Conservation (phyloP, 2,797 vertebrate genomes). For the Chanos chanos region DNA sequence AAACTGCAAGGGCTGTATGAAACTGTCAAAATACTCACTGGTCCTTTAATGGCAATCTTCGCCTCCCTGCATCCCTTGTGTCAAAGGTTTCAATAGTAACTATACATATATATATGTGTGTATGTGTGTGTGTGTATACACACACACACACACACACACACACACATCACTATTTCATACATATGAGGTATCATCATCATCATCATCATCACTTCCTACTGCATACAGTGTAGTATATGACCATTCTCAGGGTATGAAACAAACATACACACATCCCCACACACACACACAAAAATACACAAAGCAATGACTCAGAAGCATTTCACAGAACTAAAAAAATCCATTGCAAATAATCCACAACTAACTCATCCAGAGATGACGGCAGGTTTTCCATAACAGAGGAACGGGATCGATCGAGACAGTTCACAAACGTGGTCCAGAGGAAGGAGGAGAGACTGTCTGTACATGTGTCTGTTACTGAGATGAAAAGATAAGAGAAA, state of each 20-base stretch:
- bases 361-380: constrained; percentile 32
- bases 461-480: too few relatives aligned
- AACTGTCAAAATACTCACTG: too few relatives aligned
- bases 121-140: too few relatives aligned
- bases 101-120: too few relatives aligned
- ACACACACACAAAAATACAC: too few relatives aligned
- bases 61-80: too few relatives aligned
- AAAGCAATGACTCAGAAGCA: not conserved
- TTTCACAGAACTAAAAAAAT: not conserved
- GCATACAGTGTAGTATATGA: constrained; percentile 57
- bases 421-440: not conserved
- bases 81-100: too few relatives aligned
- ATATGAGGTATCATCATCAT: constrained; percentile 57
- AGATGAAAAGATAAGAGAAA: too few relatives aligned
- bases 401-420: not conserved
- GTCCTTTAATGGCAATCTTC: too few relatives aligned
- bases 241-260: constrained; percentile 23
- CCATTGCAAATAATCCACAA: constrained; percentile 19
- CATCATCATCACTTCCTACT: constrained; percentile 49
- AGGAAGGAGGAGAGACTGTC: not conserved
- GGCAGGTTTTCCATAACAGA: constrained; percentile 23
- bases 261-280: too few relatives aligned
- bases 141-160: constrained; percentile 16
- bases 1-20: too few relatives aligned
- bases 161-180: constrained; percentile 46